Evolutionary conservation across 2,888 invertebrate species (phyloP).

Genomic region (Augiades crinisus): DNA sequence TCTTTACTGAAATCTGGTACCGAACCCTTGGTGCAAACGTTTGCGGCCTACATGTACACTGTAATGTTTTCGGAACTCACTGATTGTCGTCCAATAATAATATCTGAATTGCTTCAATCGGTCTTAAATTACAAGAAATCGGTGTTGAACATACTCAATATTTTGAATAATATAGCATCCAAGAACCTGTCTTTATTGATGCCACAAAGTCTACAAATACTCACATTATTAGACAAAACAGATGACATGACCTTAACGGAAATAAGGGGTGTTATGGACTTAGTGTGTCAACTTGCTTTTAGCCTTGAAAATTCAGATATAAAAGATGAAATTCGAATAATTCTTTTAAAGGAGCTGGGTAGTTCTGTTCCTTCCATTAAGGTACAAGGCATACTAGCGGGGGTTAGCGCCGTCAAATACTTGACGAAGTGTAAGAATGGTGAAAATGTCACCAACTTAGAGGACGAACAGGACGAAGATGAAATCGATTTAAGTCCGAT

Average conservation of each 20-base stretch:
- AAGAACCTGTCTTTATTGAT: constrained; percentile 72
- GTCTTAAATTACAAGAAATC: constrained; percentile 62
- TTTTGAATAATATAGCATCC: constrained; percentile 63
- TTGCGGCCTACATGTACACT: constrained; percentile 81
- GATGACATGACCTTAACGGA: constrained; percentile 87
- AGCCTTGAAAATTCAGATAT: constrained; percentile 75
- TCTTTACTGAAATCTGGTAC: constrained; percentile 73
- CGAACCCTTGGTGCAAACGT: constrained; percentile 77
- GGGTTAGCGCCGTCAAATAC: constrained; percentile 88
- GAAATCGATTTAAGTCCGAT: constrained; percentile 70
- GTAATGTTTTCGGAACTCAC: constrained; percentile 68
- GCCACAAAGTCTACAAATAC: constrained; percentile 81
- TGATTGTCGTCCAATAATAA: constrained; percentile 60
- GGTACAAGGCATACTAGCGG: constrained; percentile 88
- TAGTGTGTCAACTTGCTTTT: constrained; percentile 88
- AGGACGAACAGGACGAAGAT: constrained; percentile 40
- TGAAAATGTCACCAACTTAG: constrained; percentile 55
- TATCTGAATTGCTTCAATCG: constrained; percentile 65
- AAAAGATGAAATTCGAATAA: constrained; percentile 91
- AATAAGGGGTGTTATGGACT: constrained; percentile 88
- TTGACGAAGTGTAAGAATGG: constrained; percentile 73
- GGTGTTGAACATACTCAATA: constrained; percentile 55
- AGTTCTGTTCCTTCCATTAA: constrained; percentile 83
- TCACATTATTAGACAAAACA: constrained; percentile 87
- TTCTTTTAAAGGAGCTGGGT: constrained; percentile 91